Conservation (phyloP, 1,140 invertebrate species). For the Acyrthosiphon pisum region DNA sequence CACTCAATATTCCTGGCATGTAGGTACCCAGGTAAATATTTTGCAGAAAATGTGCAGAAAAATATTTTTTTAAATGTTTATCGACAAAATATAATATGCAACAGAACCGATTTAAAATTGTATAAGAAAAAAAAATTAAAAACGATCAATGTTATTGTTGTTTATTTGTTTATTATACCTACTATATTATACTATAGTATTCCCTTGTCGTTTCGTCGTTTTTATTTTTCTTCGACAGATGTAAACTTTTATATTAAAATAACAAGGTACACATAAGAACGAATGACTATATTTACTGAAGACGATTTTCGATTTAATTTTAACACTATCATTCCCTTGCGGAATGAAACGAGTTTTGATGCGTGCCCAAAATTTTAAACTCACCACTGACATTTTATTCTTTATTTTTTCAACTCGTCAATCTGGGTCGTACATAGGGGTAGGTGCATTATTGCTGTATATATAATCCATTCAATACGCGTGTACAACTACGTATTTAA, state of each 20-base stretch:
- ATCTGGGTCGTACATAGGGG: background rate
- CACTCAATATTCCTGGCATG: background rate
- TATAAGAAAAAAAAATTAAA: background rate
- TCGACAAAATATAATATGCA: background rate
- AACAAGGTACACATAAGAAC: background rate
- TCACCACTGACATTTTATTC: background rate
- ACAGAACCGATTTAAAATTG: background rate
- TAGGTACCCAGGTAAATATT: too few species aligned
- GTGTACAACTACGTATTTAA: background rate
- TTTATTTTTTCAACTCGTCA: background rate
- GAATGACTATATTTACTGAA: background rate
- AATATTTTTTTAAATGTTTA: background rate
- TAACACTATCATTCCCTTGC: background rate
- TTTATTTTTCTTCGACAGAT: constrained; percentile 8
- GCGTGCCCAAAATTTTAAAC: constrained; percentile 7
- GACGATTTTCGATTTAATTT: constrained; percentile 30
- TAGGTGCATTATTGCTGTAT: background rate
- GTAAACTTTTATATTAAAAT: background rate
- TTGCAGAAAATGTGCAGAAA: background rate
- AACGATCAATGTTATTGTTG: background rate
- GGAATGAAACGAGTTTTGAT: background rate
- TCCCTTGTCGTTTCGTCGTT: background rate
- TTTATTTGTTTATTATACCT: background rate
- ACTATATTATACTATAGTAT: background rate
- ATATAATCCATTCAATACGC: background rate